Percentiles rank a stretch among this genome's conserved stretches.
These are phyloP conservation scores for Phainopepla nitens DNA, from an alignment of 2,113 vertebrate genomes.

Conservation along the genomic window DNA sequence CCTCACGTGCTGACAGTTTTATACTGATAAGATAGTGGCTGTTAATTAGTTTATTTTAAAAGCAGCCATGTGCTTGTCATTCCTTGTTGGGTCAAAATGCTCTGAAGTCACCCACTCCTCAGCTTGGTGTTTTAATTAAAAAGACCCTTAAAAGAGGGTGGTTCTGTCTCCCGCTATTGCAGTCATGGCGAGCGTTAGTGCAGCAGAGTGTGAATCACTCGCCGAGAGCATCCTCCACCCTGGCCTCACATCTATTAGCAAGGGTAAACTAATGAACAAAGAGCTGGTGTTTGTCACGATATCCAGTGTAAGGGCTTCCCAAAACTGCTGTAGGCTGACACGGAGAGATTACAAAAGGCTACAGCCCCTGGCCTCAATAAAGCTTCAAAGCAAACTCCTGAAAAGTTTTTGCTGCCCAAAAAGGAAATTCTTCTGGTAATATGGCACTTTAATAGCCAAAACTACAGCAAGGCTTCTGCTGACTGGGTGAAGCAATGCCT, in stretches of 20 bases:
- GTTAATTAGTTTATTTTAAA: constrained; percentile 30
- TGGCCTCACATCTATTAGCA: background rate
- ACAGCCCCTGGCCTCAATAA: constrained; percentile 2
- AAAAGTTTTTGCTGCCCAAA: background rate
- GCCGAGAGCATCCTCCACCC: background rate
- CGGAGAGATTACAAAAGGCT: background rate
- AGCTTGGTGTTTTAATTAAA: constrained; percentile 41
- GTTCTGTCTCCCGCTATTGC: background rate
- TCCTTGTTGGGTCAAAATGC: background rate
- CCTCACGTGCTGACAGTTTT: background rate
- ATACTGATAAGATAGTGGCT: background rate
- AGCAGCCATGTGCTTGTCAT: background rate
- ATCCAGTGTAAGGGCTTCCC: background rate
- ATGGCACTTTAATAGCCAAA: background rate
- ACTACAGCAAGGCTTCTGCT: background rate
- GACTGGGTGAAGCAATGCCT: background rate
- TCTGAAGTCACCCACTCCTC: background rate
- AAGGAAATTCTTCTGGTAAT: background rate
- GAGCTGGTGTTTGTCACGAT: background rate
- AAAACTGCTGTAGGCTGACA: background rate
- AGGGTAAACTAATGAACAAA: constrained; percentile 34
- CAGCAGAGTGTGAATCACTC: constrained; percentile 1
- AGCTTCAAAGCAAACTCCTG: constrained; percentile 18
- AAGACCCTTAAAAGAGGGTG: background rate
- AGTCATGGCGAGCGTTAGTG: background rate